Conservation (phyloP, 1,140 invertebrate genomes). For the Conopomorpha cramerella region DNA sequence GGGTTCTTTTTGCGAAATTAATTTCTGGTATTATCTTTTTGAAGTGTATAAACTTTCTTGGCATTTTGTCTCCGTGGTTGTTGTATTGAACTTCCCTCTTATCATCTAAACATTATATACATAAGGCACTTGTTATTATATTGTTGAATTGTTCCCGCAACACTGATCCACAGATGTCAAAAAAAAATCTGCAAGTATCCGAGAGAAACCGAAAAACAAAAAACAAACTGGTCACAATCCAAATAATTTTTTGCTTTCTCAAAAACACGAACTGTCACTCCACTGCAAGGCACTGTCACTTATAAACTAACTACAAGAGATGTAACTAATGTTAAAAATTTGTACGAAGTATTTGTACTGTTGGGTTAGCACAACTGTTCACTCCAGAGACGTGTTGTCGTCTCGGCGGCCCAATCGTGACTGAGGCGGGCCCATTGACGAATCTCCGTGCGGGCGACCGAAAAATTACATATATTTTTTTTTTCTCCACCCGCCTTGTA, state of each 20-base stretch:
- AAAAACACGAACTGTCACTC: constrained; percentile 16
- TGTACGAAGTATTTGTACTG: constrained; percentile 56
- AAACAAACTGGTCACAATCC: constrained; percentile 27
- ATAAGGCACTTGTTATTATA: constrained; percentile 46
- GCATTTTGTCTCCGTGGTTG: constrained; percentile 54
- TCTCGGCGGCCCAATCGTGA: constrained; percentile 33
- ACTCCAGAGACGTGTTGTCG: constrained; percentile 35
- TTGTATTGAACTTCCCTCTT: constrained; percentile 20
- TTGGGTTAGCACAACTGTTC: constrained; percentile 39
- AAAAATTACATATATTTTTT: constrained; percentile 56
- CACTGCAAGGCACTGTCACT: constrained; percentile 34
- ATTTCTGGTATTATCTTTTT: constrained; percentile 56
- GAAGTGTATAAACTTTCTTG: constrained; percentile 50
- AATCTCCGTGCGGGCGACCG: constrained; percentile 43
- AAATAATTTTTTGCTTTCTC: constrained; percentile 5
- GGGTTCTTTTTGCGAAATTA: constrained; percentile 54
- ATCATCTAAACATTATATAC: constrained; percentile 30
- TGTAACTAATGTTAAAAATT: constrained; percentile 48
- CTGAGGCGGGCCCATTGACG: constrained; percentile 54
- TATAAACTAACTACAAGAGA: constrained; percentile 16
- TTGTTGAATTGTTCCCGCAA: constrained; percentile 51
- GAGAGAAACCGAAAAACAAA: constrained; percentile 40
- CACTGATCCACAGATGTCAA: too few relatives aligned
- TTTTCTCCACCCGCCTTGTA: constrained; percentile 16
- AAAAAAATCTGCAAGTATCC: constrained; percentile 47